Base-by-base conservation (phyloP, 2,797 vertebrate species). In the Alcedo atthis region DNA sequence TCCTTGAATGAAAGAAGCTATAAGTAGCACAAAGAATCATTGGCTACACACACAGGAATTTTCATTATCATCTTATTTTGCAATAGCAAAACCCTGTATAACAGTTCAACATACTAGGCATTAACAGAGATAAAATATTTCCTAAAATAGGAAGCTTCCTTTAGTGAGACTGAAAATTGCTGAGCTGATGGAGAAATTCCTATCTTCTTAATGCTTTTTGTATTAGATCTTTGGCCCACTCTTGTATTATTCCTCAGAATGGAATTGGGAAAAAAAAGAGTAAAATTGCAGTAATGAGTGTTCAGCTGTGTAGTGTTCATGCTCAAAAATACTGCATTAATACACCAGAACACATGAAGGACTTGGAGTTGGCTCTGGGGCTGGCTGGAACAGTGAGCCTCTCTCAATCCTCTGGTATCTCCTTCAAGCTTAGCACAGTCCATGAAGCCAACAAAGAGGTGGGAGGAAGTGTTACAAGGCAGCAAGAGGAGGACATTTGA, bases 401-500 rank as follows among this genome's bases (percentile, higher is more conserved):
- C 54, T 85, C 67, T 55, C 78, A 81, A 85, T 51, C 54, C 43
- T 54, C 74, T 82, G 28, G 62, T 83, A 67, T 21, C 49, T 84
- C 58, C 76, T 70, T 58, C 89, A 92, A 93, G 76, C 48, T 87
- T 83, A 85, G 59, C 30, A 76, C 59, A 86, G 77, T 15, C 69
- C 85, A 87, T 7, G 46, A 87, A 93, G 90, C 87, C 93, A 96
- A 59, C 24, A 77, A 89, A 89, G 77, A 86, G 33, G 87, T 86
- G 74, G 75, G 61, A 93, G 82, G 81, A 84, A 79, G 20, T 57
- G 66, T 81, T 95, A 86, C 89, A 92, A 92, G 90, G 90, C 51
- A 87, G 95, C 79, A 86, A 94, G 76, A 86, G 70, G 45, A 91
- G 53, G 55, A 85, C 77, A 97, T 97, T 97, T 97, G 92, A 97